Base-by-base conservation (phyloP, 2,113 vertebrate genomes). In the Rhineura floridana region DNA sequence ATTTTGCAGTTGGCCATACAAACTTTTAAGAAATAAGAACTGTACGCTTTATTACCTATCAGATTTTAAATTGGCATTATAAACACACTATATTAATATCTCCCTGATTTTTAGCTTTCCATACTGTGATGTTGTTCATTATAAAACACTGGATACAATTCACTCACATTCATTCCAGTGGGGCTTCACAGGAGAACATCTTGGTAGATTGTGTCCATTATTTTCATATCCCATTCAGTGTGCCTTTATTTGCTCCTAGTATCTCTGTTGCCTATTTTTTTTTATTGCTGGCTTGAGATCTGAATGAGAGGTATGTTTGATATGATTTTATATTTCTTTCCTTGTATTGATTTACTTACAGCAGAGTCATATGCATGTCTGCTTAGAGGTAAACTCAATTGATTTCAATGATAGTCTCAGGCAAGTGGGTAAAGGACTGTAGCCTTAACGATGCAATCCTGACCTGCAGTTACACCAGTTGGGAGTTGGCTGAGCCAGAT, bases 271-370 rank as follows among this genome's bases (percentile, higher is more conserved):
- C 33, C 28, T 89, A 30, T 11, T n/a, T 67, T 67, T 67, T 87
- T 39, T 13, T 42, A 15, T 50, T 81, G 48, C 9, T 36, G 48
- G 12, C 77, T 89, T 42, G 81, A 75, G 83, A 91, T 73, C 67
- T 87, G 62, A 88, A 30, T 81, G 84, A 77, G 87, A 72, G 36
- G 87, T 87, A 59, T 28, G 19, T 33, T 42, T 59, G 10, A 67
- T 86, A 65, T 90, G 6, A 13, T 8, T 73, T 80, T 69, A 46
- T 79, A 1, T 21, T 79, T 0, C 1, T 65, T 52, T 36, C 0
- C 3, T 67, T 75, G 3, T 13, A 59, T 46, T 48, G 19, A 13
- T 55, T 46, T 84, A 12, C 6, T 81, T 81, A 63, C 2, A 63
- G n/a, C 15, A 55, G 33, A 52, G 30, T 80, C 36, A 17, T 52